Evolutionary conservation across 1,140 invertebrate genomes (phyloP), one percentile per base, ranked within the genome.

Genomic region (Heterodera carotae): DNA sequence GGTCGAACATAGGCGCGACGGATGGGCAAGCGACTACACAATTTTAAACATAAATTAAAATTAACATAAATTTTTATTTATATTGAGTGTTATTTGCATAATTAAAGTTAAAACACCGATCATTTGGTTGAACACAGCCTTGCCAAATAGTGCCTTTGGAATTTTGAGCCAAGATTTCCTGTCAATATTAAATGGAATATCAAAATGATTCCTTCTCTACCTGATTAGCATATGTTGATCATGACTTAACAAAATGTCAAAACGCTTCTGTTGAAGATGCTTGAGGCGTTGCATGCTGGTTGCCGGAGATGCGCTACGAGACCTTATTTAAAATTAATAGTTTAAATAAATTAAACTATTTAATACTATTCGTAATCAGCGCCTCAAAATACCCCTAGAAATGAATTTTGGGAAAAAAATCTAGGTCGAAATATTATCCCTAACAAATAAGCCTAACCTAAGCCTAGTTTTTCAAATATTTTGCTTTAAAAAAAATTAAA

Each of bases 101-200:
- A 36, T n/a, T 22, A 25, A 48, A 25, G 8, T 59, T 60, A 22
- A n/a, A 10, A 15, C 22, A 60, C 43, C 72, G 4, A 74, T 53
- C 72, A 74, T 74, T 64, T 74, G 59, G 22, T 74, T 33, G 64
- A 36, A 59, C 2, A 74, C 27, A 25, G 56, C 64, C n/a, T 64
- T 74, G 33, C 72, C 72, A 34, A 74, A 74, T 12, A 43, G 60
- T 43, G 39, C 53, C 34, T 73, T 73, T 73, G 53, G 70, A 27
- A 73, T 73, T 73, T 34, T 73, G 33, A 34, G 60, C 70, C 70
- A 73, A 3, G 70, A 73, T 48, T 73, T 73, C 34, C 70, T 73
- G 39, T n/a, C 10, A 73, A 73, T 3, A 31, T n/a, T 59, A 43
- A 59, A 18, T 71, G 4, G 53, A 18, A 36, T 71, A 36, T 71